A percentile compares a stretch with the other conserved stretches of the same genome.
Evolutionary conservation across 2,888 invertebrate genomes (phyloP).

Genomic region (Caradrina clavipalpis): DNA sequence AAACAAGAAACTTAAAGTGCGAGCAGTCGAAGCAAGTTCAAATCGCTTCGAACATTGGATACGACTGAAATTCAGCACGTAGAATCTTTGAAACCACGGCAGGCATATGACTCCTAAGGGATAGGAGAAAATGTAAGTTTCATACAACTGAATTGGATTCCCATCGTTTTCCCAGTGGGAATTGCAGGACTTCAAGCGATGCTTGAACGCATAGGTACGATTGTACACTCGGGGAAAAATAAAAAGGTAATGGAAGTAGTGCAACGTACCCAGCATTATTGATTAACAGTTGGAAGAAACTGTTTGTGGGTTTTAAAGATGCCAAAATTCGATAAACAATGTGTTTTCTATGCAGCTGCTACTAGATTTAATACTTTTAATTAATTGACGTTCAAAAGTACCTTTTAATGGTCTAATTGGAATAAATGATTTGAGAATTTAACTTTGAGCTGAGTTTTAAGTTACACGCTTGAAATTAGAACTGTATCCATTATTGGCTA

Average conservation of each 20-base stretch:
- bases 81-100: slow-evolving; percentile 46
- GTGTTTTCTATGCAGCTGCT: too few species aligned
- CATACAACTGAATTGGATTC: slow-evolving; percentile 52
- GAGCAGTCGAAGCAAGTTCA: slow-evolving; percentile 10
- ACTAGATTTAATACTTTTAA: too few species aligned
- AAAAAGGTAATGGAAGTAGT: slow-evolving; percentile 10
- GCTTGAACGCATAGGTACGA: slow-evolving; percentile 13
- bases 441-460: too few species aligned
- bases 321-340: too few species aligned
- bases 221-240: slow-evolving; percentile 18
- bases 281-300: background rate
- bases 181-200: slow-evolving; percentile 17
- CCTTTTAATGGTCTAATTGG: too few species aligned
- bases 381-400: too few species aligned
- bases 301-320: background rate
- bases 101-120: slow-evolving; percentile 52
- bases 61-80: slow-evolving; percentile 25
- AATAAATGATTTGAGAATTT: too few species aligned
- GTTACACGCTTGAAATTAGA: too few species aligned
- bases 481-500: too few species aligned
- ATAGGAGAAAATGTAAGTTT: slow-evolving; percentile 50
- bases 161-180: slow-evolving; percentile 33
- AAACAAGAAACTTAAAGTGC: slow-evolving; percentile 1
- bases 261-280: slow-evolving; percentile 15
- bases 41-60: slow-evolving; percentile 19